A percentile compares a stretch with the other conserved stretches of the same genome.
These are phyloP conservation scores for Lethenteron reissneri DNA, from an alignment of 2,113 vertebrate species.

Conservation along the genomic window DNA sequence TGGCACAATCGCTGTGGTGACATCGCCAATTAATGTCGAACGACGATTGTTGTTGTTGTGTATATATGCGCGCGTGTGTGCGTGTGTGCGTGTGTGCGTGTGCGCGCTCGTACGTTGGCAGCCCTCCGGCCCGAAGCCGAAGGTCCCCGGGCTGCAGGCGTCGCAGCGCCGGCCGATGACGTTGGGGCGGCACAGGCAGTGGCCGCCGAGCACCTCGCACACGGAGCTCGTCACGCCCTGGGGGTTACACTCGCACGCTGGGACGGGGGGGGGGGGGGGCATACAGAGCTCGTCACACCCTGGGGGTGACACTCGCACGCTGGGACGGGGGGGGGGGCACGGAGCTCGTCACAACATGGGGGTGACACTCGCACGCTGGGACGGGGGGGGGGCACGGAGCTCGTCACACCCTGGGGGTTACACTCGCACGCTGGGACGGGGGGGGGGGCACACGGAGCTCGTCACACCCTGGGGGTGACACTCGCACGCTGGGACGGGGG, in stretches of 20 bases:
- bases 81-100: no score
- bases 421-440: no score
- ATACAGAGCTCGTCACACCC: neutral
- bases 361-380: slow-evolving; percentile 34
- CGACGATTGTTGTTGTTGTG: no score
- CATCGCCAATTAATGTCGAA: no score
- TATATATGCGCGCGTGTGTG: no score
- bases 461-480: neutral
- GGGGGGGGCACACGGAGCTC: neutral
- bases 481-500: neutral
- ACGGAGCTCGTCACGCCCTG: slow-evolving; percentile 36
- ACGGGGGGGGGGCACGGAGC: neutral
- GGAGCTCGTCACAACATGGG: slow-evolving; percentile 25
- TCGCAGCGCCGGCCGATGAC: slow-evolving; percentile 38
- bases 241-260: slow-evolving; percentile 43
- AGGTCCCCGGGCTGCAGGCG: slow-evolving; percentile 34
- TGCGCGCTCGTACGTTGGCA: slow-evolving; percentile 31
- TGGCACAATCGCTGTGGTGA: no score
- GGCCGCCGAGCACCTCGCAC: slow-evolving; percentile 40
- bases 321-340: no score
- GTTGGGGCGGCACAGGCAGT: slow-evolving; percentile 40
- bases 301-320: neutral
- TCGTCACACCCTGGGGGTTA: no score
- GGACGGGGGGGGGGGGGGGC: slow-evolving; percentile 17
- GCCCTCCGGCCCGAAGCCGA: slow-evolving; percentile 37